phyloP scores from a whole-genome alignment of 1,140 invertebrate genomes.

The Calosoma granatense region DNA sequence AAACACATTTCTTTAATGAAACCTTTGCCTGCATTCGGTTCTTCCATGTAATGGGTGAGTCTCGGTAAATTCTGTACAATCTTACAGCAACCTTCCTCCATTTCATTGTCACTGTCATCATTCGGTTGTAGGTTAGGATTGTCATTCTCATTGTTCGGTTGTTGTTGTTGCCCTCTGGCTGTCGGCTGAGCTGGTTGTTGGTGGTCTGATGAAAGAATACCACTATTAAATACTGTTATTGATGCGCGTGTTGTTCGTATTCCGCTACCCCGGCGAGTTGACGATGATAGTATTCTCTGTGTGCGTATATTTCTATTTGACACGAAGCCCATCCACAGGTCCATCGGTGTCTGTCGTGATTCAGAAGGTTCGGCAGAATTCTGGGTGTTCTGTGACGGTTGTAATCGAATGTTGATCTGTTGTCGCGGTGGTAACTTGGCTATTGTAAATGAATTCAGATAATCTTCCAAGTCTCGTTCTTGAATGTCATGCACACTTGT shows the following conservation, averaged over 20 bases:
- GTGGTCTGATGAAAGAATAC: slow-evolving; percentile 1
- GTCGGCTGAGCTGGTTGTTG: slow-evolving; percentile 7
- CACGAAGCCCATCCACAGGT: slow-evolving; percentile 29
- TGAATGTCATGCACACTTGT: slow-evolving; percentile 91
- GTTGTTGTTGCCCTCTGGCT: slow-evolving; percentile 16
- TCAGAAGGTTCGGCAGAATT: neutral
- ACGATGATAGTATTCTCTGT: neutral
- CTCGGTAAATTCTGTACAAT: slow-evolving; percentile 55
- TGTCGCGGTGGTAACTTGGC: neutral
- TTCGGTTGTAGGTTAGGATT: neutral
- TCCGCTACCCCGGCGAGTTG: neutral
- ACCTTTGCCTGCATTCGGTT: slow-evolving; percentile 78
- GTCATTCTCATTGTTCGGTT: slow-evolving; percentile 19
- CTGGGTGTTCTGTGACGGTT: neutral
- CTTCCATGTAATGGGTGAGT: slow-evolving; percentile 74
- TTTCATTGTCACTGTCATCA: neutral
- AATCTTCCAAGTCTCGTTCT: slow-evolving; percentile 42
- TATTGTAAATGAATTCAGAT: slow-evolving; percentile 27
- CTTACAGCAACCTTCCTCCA: slow-evolving; percentile 21
- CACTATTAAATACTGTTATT: slow-evolving; percentile 8
- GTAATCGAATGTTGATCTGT: neutral
- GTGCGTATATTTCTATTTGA: slow-evolving; percentile 14
- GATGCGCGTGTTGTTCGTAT: neutral
- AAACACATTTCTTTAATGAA: slow-evolving; percentile 85
- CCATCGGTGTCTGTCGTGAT: slow-evolving; percentile 19